Evolutionary conservation across 1,140 invertebrate species (phyloP), one percentile per base, ranked within the genome.

Genomic region (Zaprionus vittiger): DNA sequence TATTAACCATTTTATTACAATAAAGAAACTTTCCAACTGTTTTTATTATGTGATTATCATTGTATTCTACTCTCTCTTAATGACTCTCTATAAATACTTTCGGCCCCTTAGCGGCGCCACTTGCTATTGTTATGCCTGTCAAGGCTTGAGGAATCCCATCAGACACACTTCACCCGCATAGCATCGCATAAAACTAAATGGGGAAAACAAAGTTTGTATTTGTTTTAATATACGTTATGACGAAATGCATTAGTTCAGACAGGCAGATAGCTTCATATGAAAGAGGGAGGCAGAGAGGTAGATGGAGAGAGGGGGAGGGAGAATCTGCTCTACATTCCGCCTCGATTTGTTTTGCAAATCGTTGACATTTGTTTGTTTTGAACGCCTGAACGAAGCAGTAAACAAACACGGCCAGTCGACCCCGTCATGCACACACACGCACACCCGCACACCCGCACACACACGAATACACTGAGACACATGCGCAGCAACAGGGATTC

Each of bases 341-440:
- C 24, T 24, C 22, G 15, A 69, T 73, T 73, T 68, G 49, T 59
- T 49, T 20, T 26, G 54, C 28, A 57, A 72, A 73, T 67, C 44
- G 63, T 69, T 74, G 65, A 69, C 72, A 62, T 74, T 69, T 74
- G 65, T 62, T 69, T 74, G 49, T 54, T 67, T 54, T 54, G 20
- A 54, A 20, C 49, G 57, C 57, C 28, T 41, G 55, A 63, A 57
- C 38, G 57, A 54, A 56, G 59, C 57, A 60, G 44, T 63, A 63
- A 74, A 63, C 70, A 37, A 62, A 47, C 38, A 62, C 3, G 55
- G 34, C 20, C 22, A 28, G 49, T 56, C 4, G 17, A 24, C 54
- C 26, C 56, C 37, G 54, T 20, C 56, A 44, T 15, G 20, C 28
- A 54, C 37, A 69, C 22, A 54, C 17, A 11, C 73, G 56, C 28